Conservation (phyloP, 2,888 invertebrate genomes). For the Scaptomyza cyrtandrae region DNA sequence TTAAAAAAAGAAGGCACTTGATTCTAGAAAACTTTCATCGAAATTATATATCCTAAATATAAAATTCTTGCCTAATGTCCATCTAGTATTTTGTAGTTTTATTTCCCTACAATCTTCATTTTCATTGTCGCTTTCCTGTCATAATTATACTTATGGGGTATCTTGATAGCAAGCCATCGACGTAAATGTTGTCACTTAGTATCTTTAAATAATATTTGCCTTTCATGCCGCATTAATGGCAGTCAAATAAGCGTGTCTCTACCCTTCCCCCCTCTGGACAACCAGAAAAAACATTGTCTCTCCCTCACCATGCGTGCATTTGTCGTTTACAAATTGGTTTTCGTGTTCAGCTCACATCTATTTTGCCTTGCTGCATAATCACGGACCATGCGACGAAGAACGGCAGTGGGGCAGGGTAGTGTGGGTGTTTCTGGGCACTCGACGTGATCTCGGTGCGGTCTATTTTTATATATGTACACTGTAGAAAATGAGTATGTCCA, state of each 20-base stretch:
- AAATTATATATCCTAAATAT: neutral
- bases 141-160: slow-evolving; percentile 7
- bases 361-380: slow-evolving; percentile 73
- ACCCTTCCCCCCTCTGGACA: neutral
- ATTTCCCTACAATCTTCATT: neutral
- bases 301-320: slow-evolving; percentile 46
- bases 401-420: neutral
- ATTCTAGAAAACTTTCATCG: no score
- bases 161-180: slow-evolving; percentile 5
- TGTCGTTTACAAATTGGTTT: slow-evolving; percentile 79
- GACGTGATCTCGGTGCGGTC: slow-evolving; percentile 58
- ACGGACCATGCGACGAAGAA: slow-evolving; percentile 35
- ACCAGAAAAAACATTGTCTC: neutral
- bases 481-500: slow-evolving; percentile 30
- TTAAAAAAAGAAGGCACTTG: neutral
- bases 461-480: slow-evolving; percentile 40
- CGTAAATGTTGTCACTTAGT: slow-evolving; percentile 16
- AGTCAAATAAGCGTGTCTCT: slow-evolving; percentile 63
- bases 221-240: slow-evolving; percentile 67
- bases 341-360: slow-evolving; percentile 72
- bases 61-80: neutral
- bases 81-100: neutral
- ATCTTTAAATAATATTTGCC: slow-evolving; percentile 65
- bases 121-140: neutral
- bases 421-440: slow-evolving; percentile 41